Evolutionary conservation across 2,888 invertebrate species (phyloP).

Genomic region (Anagyrus pseudococci): DNA sequence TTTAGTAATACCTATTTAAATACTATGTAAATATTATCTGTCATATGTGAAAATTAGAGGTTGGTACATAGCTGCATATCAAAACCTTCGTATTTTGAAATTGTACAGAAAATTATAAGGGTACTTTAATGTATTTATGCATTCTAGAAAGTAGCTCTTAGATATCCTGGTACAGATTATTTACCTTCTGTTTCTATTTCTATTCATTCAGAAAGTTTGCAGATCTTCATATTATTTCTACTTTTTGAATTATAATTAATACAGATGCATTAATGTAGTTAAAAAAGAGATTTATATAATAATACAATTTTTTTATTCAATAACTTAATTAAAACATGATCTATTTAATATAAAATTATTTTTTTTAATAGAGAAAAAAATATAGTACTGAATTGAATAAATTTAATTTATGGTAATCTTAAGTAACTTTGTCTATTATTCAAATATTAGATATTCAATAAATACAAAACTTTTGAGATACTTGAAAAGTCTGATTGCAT

Average conservation of each 20-base stretch:
- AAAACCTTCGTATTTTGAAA: background rate
- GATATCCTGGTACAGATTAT: conserved; percentile 14
- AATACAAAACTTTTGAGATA: conserved; percentile 19
- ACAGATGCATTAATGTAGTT: too few relatives aligned
- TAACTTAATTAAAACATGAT: too few relatives aligned
- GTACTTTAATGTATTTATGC: conserved; percentile 16
- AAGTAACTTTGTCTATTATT: background rate
- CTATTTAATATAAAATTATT: too few relatives aligned
- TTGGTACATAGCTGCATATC: conserved; percentile 16
- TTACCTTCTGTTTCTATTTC: conserved; percentile 5
- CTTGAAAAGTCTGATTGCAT: conserved; percentile 23
- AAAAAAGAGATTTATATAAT: too few relatives aligned
- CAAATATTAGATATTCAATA: conserved; percentile 1
- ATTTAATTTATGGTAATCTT: conserved; percentile 2
- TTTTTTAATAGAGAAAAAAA: too few relatives aligned
- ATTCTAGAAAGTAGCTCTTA: conserved; percentile 25
- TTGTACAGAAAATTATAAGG: conserved; percentile 20
- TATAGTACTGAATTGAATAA: too few relatives aligned
- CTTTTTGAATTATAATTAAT: too few relatives aligned
- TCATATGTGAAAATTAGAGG: conserved; percentile 12
- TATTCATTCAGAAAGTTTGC: too few relatives aligned
- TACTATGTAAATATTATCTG: conserved; percentile 9
- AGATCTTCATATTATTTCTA: too few relatives aligned
- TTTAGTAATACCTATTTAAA: background rate
- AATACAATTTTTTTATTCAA: too few relatives aligned